These are phyloP conservation scores for Malacoctenus gilli DNA, from an alignment of 2,797 vertebrate genomes.

Conservation along the genomic window DNA sequence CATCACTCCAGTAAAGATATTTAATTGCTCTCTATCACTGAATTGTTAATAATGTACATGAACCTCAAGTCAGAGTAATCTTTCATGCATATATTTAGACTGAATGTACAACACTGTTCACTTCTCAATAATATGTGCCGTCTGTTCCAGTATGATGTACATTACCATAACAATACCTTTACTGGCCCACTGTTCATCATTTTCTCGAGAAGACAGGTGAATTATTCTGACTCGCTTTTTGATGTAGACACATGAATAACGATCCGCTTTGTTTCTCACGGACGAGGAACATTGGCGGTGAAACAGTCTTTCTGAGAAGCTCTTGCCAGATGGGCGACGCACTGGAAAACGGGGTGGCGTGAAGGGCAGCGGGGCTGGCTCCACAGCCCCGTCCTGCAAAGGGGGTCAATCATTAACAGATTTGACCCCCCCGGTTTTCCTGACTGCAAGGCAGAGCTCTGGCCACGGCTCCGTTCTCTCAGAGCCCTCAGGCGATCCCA, in stretches of 20 bases:
- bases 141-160: conserved; percentile 8
- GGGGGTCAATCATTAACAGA: conserved; percentile 70
- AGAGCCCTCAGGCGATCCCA: conserved; percentile 50
- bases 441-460: conserved; percentile 46
- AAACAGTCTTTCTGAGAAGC: not conserved
- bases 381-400: conserved; percentile 49
- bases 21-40: not conserved
- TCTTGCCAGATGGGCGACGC: conserved; percentile 48
- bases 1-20: not conserved
- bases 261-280: conserved; percentile 41
- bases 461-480: conserved; percentile 44
- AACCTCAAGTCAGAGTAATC: not conserved
- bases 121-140: not conserved
- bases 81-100: not conserved
- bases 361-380: conserved; percentile 32
- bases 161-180: conserved; percentile 20
- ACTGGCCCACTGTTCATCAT: conserved; percentile 4
- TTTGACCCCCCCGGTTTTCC: conserved; percentile 63
- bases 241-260: conserved; percentile 40
- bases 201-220: conserved; percentile 4
- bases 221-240: conserved; percentile 40
- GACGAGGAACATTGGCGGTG: conserved; percentile 35
- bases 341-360: conserved; percentile 32
- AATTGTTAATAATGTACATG: not conserved
- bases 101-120: not conserved